Evolutionary conservation across 37 sponge, comb jelly and placozoan species (phyloP).

Genomic region (Hexactinellida sp.): DNA sequence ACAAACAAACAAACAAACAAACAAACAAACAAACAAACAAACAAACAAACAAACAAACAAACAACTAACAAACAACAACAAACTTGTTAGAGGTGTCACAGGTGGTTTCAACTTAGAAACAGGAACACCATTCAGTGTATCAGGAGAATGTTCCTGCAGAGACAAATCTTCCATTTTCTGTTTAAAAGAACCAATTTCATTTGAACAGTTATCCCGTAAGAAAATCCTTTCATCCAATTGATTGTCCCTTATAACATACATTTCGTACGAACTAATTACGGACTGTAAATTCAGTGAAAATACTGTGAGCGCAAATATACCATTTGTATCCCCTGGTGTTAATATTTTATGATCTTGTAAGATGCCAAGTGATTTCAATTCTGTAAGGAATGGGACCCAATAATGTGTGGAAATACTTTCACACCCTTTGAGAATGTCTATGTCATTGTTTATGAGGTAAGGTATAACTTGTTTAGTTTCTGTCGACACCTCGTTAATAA

Average conservation of each 20-base stretch:
- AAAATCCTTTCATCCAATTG: constrained; percentile 4
- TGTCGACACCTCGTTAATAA: not conserved
- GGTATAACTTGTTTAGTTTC: not conserved
- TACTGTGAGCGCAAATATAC: not conserved
- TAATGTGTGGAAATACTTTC: not conserved
- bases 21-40: not conserved
- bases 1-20: constrained; percentile 3
- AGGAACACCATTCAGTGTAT: not conserved
- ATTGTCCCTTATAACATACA: not conserved
- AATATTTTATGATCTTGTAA: not conserved
- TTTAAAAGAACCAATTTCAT: not conserved
- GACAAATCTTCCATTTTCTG: constrained; percentile 8
- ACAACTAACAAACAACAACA: no score
- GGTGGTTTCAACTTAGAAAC: not conserved
- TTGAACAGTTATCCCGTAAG: not conserved
- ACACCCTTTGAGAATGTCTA: not conserved
- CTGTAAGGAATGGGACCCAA: not conserved
- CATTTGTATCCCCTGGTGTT: not conserved
- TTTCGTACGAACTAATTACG: not conserved
- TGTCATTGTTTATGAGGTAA: not conserved
- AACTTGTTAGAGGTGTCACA: not conserved
- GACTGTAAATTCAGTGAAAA: not conserved
- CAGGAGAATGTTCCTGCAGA: not conserved
- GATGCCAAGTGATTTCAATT: not conserved
- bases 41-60: not conserved